Percentiles rank a stretch among this genome's conserved stretches.
phyloP scores from a whole-genome alignment of 2,888 invertebrate genomes.

The Chrysina gloriosa region DNA sequence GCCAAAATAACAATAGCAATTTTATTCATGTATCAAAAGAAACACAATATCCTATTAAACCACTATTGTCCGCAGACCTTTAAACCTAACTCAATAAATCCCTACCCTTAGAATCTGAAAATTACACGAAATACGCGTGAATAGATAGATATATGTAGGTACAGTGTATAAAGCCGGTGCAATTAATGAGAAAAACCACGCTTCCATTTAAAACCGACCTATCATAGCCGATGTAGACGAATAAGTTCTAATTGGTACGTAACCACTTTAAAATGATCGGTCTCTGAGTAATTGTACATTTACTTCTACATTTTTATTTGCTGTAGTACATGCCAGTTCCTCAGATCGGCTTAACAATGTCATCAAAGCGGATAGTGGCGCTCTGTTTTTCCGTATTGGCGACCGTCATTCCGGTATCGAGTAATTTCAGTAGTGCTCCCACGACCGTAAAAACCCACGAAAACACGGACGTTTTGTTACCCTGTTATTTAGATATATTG shows the following conservation, averaged over 20 bases:
- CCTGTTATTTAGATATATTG: conserved; percentile 77
- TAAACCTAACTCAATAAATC: conserved; percentile 12
- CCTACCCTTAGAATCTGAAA: conserved; percentile 9
- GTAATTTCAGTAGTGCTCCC: conserved; percentile 75
- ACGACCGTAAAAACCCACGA: conserved; percentile 81
- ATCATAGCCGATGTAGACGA: conserved; percentile 20
- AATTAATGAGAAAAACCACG: conserved; percentile 29
- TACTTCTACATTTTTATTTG: conserved; percentile 34
- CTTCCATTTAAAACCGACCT: conserved; percentile 27
- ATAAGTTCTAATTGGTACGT: conserved; percentile 35
- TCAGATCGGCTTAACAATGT: conserved; percentile 28
- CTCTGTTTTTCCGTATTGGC: conserved; percentile 30
- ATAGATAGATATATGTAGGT: conserved; percentile 8
- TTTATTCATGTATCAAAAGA: conserved; percentile 18
- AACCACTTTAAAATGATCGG: conserved; percentile 38
- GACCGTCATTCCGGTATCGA: conserved; percentile 15
- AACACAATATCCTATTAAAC: conserved; percentile 22
- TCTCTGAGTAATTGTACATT: conserved; percentile 29
- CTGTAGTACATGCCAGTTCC: conserved; percentile 18
- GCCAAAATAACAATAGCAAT: conserved; percentile 22
- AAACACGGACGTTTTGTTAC: conserved; percentile 81
- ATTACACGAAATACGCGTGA: conserved; percentile 9
- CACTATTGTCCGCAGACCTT: conserved; percentile 24
- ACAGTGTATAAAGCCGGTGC: not conserved
- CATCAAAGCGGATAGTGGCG: conserved; percentile 30